Conservation (phyloP, 2,113 vertebrate genomes). For the Charadrius vociferus region DNA sequence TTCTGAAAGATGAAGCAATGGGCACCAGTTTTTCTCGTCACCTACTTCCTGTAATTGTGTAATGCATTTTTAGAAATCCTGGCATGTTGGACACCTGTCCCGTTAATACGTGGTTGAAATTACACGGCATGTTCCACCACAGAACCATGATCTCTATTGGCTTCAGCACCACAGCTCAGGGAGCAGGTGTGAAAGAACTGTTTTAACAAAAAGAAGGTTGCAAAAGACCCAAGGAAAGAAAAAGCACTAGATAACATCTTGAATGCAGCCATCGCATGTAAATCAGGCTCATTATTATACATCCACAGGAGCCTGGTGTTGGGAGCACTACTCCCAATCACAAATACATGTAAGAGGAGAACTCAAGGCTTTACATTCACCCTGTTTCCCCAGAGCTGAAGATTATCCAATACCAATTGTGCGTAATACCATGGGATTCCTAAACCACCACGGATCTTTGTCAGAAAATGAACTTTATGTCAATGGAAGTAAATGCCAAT, state of each 20-base stretch:
- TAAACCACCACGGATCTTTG: neutral
- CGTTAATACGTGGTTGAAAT: neutral
- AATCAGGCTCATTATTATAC: neutral
- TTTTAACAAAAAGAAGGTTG: neutral
- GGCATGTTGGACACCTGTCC: neutral
- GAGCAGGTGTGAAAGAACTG: rapidly evolving
- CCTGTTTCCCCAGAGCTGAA: neutral
- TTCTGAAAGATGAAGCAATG: neutral
- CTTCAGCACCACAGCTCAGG: neutral
- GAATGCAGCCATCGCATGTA: neutral
- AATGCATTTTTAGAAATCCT: neutral
- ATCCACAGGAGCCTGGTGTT: neutral
- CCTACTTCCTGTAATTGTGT: neutral
- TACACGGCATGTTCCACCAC: neutral
- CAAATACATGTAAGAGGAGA: neutral
- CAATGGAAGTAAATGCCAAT: neutral
- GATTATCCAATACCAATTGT: neutral
- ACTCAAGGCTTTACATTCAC: neutral
- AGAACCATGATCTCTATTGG: neutral
- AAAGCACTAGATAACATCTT: neutral
- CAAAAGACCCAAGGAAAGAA: neutral
- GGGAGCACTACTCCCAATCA: neutral
- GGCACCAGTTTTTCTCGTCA: neutral
- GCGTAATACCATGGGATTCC: neutral
- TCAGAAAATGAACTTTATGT: neutral